Conservation (phyloP, 2,113 vertebrate species). For the Motacilla tschutschensis region DNA sequence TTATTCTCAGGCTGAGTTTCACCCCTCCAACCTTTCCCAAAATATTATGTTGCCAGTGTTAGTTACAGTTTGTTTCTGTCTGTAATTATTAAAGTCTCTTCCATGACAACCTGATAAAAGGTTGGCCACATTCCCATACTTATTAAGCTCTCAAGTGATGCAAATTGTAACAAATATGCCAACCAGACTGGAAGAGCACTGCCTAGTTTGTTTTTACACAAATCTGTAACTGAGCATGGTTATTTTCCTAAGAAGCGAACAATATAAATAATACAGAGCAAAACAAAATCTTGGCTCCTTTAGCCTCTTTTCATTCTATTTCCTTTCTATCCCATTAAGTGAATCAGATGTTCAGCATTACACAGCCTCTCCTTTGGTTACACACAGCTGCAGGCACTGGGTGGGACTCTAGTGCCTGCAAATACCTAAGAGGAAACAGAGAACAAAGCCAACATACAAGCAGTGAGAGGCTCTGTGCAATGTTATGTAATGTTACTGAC, state of each 20-base stretch:
- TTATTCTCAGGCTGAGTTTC: slow-evolving; percentile 43
- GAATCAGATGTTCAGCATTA: slow-evolving; percentile 44
- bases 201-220: slow-evolving; percentile 29
- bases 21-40: slow-evolving; percentile 49
- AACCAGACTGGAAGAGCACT: neutral
- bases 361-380: slow-evolving; percentile 25
- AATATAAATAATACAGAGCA: slow-evolving; percentile 30
- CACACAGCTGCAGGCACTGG: slow-evolving; percentile 51
- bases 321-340: neutral
- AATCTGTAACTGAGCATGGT: slow-evolving; percentile 11
- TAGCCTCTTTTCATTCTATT: slow-evolving; percentile 7
- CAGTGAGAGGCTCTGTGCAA: neutral
- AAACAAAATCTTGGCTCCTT: slow-evolving; percentile 39
- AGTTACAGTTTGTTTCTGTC: slow-evolving; percentile 63
- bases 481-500: slow-evolving; percentile 20
- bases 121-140: slow-evolving; percentile 36
- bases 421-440: slow-evolving; percentile 53
- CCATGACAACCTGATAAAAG: slow-evolving; percentile 56
- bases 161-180: slow-evolving; percentile 54
- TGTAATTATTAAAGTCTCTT: slow-evolving; percentile 58
- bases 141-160: slow-evolving; percentile 50
- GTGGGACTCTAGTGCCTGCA: slow-evolving; percentile 25
- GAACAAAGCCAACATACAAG: slow-evolving; percentile 31
- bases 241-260: slow-evolving; percentile 37
- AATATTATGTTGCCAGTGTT: slow-evolving; percentile 56